Conservation (phyloP, 1,140 invertebrate species). For the Probaryconus sp. region DNA sequence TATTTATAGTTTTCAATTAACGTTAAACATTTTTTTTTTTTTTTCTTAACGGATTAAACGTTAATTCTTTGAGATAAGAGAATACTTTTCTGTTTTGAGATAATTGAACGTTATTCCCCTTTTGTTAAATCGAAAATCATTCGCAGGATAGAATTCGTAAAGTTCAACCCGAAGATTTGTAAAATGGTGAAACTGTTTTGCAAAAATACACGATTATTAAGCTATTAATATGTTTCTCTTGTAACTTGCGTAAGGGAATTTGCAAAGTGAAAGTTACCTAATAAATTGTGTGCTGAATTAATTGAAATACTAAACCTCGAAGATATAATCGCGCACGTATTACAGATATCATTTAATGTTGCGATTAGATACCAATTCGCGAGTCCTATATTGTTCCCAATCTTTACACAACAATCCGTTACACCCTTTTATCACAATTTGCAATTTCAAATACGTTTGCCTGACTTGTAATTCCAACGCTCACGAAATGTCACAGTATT, state of each 20-base stretch:
- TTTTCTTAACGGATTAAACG: too few species aligned
- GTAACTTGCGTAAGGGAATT: conserved; percentile 27
- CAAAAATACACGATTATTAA: conserved; percentile 33
- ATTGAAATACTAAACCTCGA: conserved; percentile 39
- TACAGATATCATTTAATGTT: conserved; percentile 36
- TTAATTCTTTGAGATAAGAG: too few species aligned
- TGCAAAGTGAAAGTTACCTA: conserved; percentile 30
- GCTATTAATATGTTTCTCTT: conserved; percentile 47
- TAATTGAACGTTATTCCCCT: conserved; percentile 3
- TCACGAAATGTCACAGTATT: too few species aligned
- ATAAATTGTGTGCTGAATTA: conserved; percentile 37
- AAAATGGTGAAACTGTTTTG: conserved; percentile 12
- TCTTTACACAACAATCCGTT: conserved; percentile 10
- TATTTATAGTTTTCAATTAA: too few species aligned
- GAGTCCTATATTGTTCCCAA: conserved; percentile 16
- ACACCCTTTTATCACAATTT: neutral
- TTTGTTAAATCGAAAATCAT: neutral
- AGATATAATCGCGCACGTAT: conserved; percentile 28
- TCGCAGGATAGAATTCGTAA: conserved; percentile 13
- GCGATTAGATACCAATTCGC: conserved; percentile 27
- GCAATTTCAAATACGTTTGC: too few species aligned
- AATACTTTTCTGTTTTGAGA: conserved; percentile 1
- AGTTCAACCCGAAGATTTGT: conserved; percentile 14
- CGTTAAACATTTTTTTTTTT: too few species aligned
- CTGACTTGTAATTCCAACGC: too few species aligned